Base-by-base conservation (phyloP, 1,140 invertebrate species). In the Mya arenaria region DNA sequence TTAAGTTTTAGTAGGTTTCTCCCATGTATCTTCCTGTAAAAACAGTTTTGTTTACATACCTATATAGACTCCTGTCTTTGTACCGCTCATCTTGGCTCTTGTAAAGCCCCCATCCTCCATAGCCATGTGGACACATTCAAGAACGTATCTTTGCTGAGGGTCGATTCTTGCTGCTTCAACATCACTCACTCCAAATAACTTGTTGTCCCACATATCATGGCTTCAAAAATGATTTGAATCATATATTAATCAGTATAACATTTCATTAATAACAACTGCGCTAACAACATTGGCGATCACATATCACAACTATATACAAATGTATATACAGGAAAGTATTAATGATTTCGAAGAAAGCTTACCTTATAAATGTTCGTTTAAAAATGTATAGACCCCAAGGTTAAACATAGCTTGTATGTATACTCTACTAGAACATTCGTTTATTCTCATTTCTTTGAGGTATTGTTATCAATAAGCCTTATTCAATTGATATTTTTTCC, bases 51-150 rank as follows among this genome's bases (percentile, higher is more conserved):
- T 48, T 56, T 6, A 8, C 55, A 60, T 63, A 85, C 86, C 86
- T 62, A 87, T 83, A 44, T 68, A 84, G 15, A 87, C 86, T 1
- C 82, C 84, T 1, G 84, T 85, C 15, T 84, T 78, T 25, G 72
- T 58, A 19, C 71, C 82, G 5, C 52, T 23, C 19, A 87, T 23
- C 15, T 74, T n/a, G 36, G 34, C 30, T 13, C 56, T 68, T 0
- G 84, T 74, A 39, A 87, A 55, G 4, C 86, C 86, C n/a, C 63
- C 87, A 78, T 89, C 74, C 44, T 88, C 84, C 15, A 89, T 19
- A 6, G 87, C 86, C 72, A 83, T 84, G 62, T 69, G 55, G 19
- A 60, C 65, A 65, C 83, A 83, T 3, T 89, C 87, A 30, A 89
- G 28, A 23, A 84, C 68, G 15, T 78, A 58, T 13, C 83, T 44